Evolutionary conservation across 2,113 vertebrate genomes (phyloP), one percentile per base, ranked within the genome.

Genomic region (Pungitius pungitius): DNA sequence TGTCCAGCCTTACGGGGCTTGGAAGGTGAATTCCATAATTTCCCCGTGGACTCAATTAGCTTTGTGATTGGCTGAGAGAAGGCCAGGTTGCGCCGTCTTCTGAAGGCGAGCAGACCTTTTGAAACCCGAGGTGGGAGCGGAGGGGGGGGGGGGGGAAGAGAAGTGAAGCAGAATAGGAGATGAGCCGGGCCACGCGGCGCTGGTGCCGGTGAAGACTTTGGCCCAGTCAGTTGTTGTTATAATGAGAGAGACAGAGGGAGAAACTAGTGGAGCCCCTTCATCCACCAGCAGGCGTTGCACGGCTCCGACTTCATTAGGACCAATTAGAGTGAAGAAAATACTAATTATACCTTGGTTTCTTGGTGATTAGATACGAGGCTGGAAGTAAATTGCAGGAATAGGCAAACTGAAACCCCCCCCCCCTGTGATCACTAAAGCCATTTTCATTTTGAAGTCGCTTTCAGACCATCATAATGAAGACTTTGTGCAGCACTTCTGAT

Each of bases 11-110:
- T 90, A 88, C 69, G 63, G 81, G 92, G 88, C 89, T n/a, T 90
- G 86, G 87, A 90, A 92, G 92, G 92, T 93, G 92, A 93, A 91
- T 91, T 87, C 85, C 82, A 80, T 92, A 93, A 93, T 93, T 93
- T 93, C 92, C 92, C 92, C 47, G 49, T 66, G 89, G 92, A 93
- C 85, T 93, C 90, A 93, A 93, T 93, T 93, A 93, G 90, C 90
- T 89, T 85, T 90, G 89, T 89, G 92, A 93, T 93, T 93, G 92
- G 92, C 85, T 89, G 90, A 90, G 89, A 84, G 85, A 81, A 89
- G 90, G 88, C 89, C 92, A 91, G 90, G 92, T 92, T 92, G 83
- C 58, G 74, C 86, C 77, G 84, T 85, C 90, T 92, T 91, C 89
- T 84, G 81, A 92, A 87, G 91, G 86, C 69, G 78, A 77, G 84